Percentiles rank a stretch among this genome's conserved stretches.
These are phyloP conservation scores for Thunnus albacares DNA, from an alignment of 2,797 vertebrate genomes.

Conservation along the genomic window DNA sequence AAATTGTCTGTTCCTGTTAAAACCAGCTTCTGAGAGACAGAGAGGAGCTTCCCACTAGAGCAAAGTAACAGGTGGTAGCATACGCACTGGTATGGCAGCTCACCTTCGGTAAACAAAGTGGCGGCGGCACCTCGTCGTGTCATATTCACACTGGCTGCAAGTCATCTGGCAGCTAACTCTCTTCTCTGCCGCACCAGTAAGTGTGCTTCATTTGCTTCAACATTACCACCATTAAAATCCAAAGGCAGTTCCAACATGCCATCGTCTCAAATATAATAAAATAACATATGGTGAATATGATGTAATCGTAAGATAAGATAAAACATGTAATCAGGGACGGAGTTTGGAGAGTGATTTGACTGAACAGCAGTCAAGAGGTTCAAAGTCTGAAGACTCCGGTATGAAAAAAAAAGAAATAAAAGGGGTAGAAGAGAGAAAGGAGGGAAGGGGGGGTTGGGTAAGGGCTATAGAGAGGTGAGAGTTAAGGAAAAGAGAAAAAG, in stretches of 20 bases:
- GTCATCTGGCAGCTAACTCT: not conserved
- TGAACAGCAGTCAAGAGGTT: not conserved
- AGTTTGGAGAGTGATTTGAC: not conserved
- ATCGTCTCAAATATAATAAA: not conserved
- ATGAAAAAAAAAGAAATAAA: not conserved
- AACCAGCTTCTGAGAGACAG: conserved; percentile 33
- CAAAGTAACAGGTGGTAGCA: conserved; percentile 86
- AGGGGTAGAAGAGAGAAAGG: no score
- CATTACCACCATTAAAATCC: conserved; percentile 21
- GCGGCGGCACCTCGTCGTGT: conserved; percentile 20
- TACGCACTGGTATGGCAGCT: conserved; percentile 85
- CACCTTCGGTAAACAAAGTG: conserved; percentile 74
- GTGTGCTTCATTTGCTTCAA: conserved; percentile 3
- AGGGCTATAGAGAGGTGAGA: not conserved
- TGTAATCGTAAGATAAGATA: not conserved
- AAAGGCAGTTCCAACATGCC: conserved; percentile 33
- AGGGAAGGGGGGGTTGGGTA: accelerated
- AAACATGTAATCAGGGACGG: not conserved
- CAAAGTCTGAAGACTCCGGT: conserved; percentile 8
- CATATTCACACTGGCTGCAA: conserved; percentile 8
- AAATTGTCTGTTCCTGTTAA: conserved; percentile 27
- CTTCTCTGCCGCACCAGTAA: conserved; percentile 8
- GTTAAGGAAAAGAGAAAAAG: not conserved
- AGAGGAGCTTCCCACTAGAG: conserved; percentile 52
- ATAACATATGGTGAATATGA: conserved; percentile 8